phyloP scores from a whole-genome alignment of 2,888 invertebrate genomes.

The Polydesmus complanatus region DNA sequence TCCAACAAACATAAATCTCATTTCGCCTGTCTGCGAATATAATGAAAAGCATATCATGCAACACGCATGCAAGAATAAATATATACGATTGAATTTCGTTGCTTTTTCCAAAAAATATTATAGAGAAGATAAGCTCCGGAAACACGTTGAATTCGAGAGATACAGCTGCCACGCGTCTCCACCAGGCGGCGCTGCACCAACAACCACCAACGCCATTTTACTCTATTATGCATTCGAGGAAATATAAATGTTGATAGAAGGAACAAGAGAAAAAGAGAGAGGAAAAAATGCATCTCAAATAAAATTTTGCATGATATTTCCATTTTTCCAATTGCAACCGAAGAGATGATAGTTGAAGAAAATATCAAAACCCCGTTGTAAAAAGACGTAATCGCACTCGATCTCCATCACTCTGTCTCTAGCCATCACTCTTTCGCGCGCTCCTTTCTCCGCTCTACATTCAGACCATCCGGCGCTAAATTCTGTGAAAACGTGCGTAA shows the following conservation, averaged over 20 bases:
- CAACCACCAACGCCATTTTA: too few relatives aligned
- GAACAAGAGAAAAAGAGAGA: neutral
- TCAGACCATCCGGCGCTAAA: too few relatives aligned
- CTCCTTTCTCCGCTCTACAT: too few relatives aligned
- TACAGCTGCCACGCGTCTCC: neutral
- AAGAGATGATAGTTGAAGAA: too few relatives aligned
- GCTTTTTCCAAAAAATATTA: neutral
- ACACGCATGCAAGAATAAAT: neutral
- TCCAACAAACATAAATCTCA: neutral
- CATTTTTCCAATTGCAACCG: too few relatives aligned
- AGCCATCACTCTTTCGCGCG: too few relatives aligned
- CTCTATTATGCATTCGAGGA: neutral
- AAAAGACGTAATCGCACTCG: neutral
- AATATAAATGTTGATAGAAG: neutral
- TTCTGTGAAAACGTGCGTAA: too few relatives aligned
- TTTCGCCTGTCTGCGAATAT: neutral
- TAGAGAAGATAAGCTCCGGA: neutral
- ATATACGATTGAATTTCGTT: neutral
- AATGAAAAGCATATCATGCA: neutral
- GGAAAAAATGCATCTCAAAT: neutral
- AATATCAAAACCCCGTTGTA: neutral
- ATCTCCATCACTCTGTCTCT: too few relatives aligned
- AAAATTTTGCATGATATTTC: neutral
- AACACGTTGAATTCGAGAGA: neutral
- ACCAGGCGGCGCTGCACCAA: too few relatives aligned